Base-by-base conservation (phyloP, 1,140 invertebrate species). In the Manduca sexta region DNA sequence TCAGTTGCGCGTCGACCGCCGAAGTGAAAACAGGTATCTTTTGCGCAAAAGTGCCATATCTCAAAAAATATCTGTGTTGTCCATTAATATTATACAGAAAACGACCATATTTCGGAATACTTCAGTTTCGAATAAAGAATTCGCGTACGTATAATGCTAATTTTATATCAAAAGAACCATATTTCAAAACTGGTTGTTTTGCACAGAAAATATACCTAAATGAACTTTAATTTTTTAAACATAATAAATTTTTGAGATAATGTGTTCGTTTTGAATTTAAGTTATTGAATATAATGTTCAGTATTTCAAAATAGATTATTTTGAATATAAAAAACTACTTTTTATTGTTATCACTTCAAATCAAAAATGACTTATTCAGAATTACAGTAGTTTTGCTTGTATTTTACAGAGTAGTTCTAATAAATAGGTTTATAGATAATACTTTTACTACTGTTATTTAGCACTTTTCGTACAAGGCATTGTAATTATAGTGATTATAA, bases 221-320 rank as follows among this genome's bases (percentile, higher is more conserved):
- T 34, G 33, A 34, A 34, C 33, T 34, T 34, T 34, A 34, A 8
- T 35, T 49, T 42, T 49, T 42, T 18, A 34, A 42, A 35, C 39
- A 34, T 34, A 49, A 49, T 49, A 49, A 49, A 49, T 17, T 49
- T 49, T 35, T 49, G 11, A 49, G 47, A 13, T 15, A 42, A 34
- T 49, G 47, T 49, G 38, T 49, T 49, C 15, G 39, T 49, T 42
- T 49, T 49, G 47, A 29, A 42, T 49, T 49, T n/a, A 34, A 34
- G 39, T 49, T 49, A 42, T 49, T 49, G 26, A 35, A 49, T 37
- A 42, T 35, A 29, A 49, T 42, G 38, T 43, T 29, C 47, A 18
- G 39, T 49, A 43, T 49, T 49, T 49, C 14, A 49, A 49, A 49
- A 49, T 49, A 10, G 47, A 42, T 49, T 49, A 17, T 49, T 49